Evolutionary conservation across 2,113 vertebrate species (phyloP).

Genomic region (Oryzias curvinotus): DNA sequence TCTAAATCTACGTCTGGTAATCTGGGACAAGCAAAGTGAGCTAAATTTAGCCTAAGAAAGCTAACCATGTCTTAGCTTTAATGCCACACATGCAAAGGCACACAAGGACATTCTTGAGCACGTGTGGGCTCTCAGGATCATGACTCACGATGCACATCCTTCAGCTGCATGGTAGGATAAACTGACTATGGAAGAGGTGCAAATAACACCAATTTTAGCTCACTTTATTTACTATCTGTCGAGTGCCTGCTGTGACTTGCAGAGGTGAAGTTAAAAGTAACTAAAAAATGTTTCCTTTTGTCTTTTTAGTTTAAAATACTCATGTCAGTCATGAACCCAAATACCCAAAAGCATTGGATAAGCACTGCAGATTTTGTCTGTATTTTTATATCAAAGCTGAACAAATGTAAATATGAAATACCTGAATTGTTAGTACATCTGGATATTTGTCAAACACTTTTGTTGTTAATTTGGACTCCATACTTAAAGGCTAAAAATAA

Average conservation of each 20-base stretch:
- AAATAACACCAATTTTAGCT: constrained; percentile 40
- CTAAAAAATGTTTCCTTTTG: constrained; percentile 1
- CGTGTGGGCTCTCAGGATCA: constrained; percentile 36
- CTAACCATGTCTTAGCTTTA: constrained; percentile 59
- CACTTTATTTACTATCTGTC: constrained; percentile 25
- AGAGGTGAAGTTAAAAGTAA: constrained; percentile 14
- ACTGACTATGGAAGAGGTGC: constrained; percentile 43
- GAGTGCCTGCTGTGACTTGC: constrained; percentile 17
- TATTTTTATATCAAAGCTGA: no score
- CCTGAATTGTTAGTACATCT: no score
- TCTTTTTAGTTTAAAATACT: constrained; percentile 26
- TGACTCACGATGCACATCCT: constrained; percentile 53
- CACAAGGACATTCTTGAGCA: constrained; percentile 29
- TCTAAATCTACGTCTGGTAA: constrained; percentile 57
- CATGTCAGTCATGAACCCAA: constrained; percentile 15
- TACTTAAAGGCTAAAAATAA: no score
- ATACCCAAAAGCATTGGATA: no score
- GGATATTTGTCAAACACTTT: no score
- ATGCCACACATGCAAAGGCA: constrained; percentile 56
- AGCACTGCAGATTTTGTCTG: no score
- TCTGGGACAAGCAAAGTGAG: constrained; percentile 58
- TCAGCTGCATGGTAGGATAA: constrained; percentile 49
- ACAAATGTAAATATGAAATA: no score
- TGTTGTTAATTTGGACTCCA: no score
- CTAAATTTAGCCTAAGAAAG: constrained; percentile 63